Conservation (phyloP, 1,140 invertebrate species). For the Bombus superbus region DNA sequence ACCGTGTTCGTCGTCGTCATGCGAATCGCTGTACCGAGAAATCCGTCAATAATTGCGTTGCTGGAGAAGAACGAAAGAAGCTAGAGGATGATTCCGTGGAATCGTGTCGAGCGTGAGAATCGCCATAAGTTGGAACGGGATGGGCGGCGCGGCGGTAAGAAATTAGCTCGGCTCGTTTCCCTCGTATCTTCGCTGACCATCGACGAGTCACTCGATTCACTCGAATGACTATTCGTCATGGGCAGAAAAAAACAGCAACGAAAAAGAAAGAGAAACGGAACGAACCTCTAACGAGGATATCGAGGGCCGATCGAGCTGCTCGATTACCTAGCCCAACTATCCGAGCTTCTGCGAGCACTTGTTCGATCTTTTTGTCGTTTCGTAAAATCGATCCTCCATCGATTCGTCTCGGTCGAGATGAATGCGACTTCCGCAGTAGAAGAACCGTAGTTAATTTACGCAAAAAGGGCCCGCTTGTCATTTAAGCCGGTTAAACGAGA, state of each 20-base stretch:
- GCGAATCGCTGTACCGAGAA: slow-evolving; percentile 1
- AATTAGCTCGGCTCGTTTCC: slow-evolving; percentile 55
- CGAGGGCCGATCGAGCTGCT: slow-evolving; percentile 49
- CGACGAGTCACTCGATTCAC: slow-evolving; percentile 47
- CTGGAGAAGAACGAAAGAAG: not conserved
- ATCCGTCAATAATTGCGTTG: slow-evolving; percentile 18
- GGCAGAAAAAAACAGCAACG: not conserved
- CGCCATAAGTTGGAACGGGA: slow-evolving; percentile 29
- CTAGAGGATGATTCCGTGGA: not conserved
- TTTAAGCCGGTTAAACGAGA: too few relatives aligned
- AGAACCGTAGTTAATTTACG: not conserved
- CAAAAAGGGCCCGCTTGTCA: too few relatives aligned
- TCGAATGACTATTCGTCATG: slow-evolving; percentile 32
- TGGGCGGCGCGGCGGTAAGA: slow-evolving; percentile 31
- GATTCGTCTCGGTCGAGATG: not conserved
- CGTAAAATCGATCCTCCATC: slow-evolving; percentile 10
- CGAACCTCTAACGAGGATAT: slow-evolving; percentile 56
- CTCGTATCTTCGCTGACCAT: slow-evolving; percentile 41
- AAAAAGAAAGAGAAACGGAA: slow-evolving; percentile 6
- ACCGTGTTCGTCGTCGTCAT: not conserved
- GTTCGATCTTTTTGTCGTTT: slow-evolving; percentile 16
- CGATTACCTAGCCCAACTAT: slow-evolving; percentile 39
- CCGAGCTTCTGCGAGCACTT: not conserved
- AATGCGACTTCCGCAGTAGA: not conserved
- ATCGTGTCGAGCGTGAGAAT: slow-evolving; percentile 36